A percentile compares a stretch with the other conserved stretches of the same genome.
Evolutionary conservation across 2,797 vertebrate species (phyloP).

Genomic region (Eulemur coronatus): DNA sequence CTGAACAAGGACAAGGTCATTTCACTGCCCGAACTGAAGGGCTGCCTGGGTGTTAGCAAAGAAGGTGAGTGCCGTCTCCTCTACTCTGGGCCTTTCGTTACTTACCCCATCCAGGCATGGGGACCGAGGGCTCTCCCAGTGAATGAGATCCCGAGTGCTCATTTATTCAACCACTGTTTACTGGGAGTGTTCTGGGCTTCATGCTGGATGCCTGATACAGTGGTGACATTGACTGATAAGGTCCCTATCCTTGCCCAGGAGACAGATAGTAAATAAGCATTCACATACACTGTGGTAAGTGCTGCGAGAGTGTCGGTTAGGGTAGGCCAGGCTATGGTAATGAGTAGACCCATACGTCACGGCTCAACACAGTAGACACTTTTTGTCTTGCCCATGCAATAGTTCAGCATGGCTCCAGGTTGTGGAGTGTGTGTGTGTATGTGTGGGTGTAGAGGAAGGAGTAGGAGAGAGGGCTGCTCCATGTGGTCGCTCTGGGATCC

Average conservation of each 20-base stretch:
- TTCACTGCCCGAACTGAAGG: slow-evolving; percentile 95
- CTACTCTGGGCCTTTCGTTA: not conserved
- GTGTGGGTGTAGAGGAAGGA: too few species aligned
- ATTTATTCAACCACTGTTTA: not conserved
- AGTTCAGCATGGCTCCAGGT: not conserved
- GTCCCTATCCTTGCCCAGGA: not conserved
- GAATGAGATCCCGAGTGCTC: not conserved
- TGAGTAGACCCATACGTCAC: not conserved
- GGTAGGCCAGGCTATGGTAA: not conserved
- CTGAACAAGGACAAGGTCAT: slow-evolving; percentile 98
- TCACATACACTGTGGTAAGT: not conserved
- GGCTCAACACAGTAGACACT: not conserved
- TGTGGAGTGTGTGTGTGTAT: not conserved
- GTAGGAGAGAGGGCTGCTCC: not conserved
- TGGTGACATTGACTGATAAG: not conserved
- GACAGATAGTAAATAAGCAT: not conserved
- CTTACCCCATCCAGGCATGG: not conserved
- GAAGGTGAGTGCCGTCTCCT: slow-evolving; percentile 85
- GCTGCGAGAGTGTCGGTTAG: not conserved
- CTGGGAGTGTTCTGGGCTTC: not conserved
- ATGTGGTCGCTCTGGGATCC: not conserved
- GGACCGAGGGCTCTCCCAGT: not conserved
- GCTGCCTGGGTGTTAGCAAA: slow-evolving; percentile 97
- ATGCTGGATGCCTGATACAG: not conserved
- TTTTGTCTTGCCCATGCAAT: not conserved